Evolutionary conservation across 2,888 invertebrate species (phyloP).

Genomic region (Eilema sororculum): DNA sequence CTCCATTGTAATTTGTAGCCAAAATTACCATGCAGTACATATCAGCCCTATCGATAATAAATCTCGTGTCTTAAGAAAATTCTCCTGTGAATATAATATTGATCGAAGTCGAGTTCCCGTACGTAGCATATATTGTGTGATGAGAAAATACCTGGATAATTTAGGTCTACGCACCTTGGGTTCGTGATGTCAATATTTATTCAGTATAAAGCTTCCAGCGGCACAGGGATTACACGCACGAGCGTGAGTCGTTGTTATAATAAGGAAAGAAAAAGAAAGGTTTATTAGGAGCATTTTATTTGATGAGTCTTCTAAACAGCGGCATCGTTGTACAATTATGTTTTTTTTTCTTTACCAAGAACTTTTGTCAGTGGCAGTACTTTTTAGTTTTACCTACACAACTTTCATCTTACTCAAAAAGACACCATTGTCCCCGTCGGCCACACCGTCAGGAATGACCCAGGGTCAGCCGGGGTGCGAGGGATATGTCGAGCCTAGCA

Average conservation of each 20-base stretch:
- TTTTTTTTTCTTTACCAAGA: background rate
- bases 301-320: background rate
- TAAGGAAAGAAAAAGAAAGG: background rate
- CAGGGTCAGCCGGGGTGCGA: too few relatives aligned
- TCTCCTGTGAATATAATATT: slow-evolving; percentile 1
- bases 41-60: background rate
- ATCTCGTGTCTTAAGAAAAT: background rate
- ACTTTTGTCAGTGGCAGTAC: slow-evolving; percentile 24
- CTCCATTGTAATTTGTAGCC: too few relatives aligned
- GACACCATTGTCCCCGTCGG: too few relatives aligned
- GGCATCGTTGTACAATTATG: background rate
- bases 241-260: background rate
- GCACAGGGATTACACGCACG: background rate
- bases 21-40: background rate
- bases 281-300: background rate
- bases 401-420: background rate
- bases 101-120: slow-evolving; percentile 2
- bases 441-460: too few relatives aligned
- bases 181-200: slow-evolving; percentile 4
- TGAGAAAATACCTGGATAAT: background rate
- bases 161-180: slow-evolving; percentile 1
- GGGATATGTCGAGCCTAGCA: too few relatives aligned
- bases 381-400: slow-evolving; percentile 20
- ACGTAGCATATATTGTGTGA: slow-evolving; percentile 1
- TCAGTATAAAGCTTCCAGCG: background rate